Conservation (phyloP, 2,113 vertebrate genomes). For the Setophaga petechia region DNA sequence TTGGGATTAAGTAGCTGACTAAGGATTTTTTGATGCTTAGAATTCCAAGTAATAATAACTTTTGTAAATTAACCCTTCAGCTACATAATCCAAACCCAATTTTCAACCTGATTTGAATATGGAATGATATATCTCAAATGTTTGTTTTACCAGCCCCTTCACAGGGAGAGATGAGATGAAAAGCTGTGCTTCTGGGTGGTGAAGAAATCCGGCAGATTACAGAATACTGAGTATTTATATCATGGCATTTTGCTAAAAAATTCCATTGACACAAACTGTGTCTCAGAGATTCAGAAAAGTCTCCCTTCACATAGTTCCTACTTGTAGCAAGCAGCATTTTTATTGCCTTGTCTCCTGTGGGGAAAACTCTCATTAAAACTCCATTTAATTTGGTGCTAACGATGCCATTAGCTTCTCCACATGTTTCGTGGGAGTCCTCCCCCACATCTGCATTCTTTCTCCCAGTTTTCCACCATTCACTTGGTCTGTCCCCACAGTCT, state of each 20-base stretch:
- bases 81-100: accelerated
- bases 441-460: conserved; percentile 8
- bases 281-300: neutral
- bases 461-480: neutral
- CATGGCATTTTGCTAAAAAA: neutral
- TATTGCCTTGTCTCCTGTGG: neutral
- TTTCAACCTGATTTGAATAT: neutral
- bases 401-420: conserved; percentile 19
- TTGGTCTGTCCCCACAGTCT: neutral
- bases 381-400: conserved; percentile 44
- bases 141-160: neutral
- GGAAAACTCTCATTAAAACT: conserved; percentile 18
- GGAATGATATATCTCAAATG: neutral
- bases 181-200: neutral
- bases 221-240: neutral
- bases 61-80: neutral
- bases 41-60: neutral
- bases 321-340: neutral
- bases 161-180: neutral
- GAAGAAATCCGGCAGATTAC: neutral
- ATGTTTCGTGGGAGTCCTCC: conserved; percentile 6
- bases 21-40: neutral
- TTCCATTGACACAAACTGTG: neutral
- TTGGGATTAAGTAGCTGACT: neutral
- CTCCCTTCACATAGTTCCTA: neutral